Conservation (phyloP, 2,888 invertebrate species). For the Acanthopleura granulata region DNA sequence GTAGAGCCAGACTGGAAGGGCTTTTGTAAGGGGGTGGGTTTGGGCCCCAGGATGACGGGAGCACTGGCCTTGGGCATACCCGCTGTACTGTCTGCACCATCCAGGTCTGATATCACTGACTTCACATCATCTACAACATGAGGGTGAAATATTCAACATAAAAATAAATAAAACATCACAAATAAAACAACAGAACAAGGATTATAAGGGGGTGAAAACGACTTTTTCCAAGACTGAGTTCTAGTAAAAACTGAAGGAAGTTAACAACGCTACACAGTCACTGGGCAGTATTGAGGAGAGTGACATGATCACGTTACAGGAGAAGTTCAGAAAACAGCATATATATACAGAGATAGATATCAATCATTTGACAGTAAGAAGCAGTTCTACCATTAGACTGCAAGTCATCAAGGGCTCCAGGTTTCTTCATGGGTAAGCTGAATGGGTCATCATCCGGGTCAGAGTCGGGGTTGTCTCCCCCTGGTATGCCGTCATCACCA, state of each 20-base stretch:
- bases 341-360: too few species aligned
- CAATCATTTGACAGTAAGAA: too few species aligned
- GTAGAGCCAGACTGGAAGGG: slow-evolving; percentile 93
- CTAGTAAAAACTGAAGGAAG: too few species aligned
- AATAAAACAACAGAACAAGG: too few species aligned
- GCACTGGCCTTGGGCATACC: slow-evolving; percentile 18
- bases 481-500: slow-evolving; percentile 21
- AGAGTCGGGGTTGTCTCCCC: slow-evolving; percentile 6
- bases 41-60: background rate
- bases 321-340: too few species aligned
- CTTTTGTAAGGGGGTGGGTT: slow-evolving; percentile 74
- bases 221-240: too few species aligned
- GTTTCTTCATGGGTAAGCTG: background rate
- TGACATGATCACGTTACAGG: too few species aligned
- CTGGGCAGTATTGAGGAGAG: too few species aligned
- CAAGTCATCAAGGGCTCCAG: background rate
- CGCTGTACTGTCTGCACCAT: background rate
- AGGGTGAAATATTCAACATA: too few species aligned
- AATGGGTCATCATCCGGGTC: slow-evolving; percentile 68
- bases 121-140: background rate
- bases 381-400: background rate
- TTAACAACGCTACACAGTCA: too few species aligned
- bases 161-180: too few species aligned
- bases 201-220: too few species aligned
- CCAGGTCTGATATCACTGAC: background rate